phyloP scores from a whole-genome alignment of 2,888 invertebrate species.

The Zygaena filipendulae region DNA sequence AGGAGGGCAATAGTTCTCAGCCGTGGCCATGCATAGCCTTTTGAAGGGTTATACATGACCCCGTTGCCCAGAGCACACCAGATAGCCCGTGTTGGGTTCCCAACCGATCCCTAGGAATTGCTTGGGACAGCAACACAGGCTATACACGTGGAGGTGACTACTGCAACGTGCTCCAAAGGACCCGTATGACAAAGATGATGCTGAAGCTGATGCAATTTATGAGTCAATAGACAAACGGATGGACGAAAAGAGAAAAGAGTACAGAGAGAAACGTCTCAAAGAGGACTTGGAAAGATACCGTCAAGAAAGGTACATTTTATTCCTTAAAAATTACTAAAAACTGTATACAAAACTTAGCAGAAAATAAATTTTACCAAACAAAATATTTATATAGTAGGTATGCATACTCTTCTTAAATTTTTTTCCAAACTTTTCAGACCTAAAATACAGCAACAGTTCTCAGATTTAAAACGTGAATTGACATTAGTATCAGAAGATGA shows the following conservation, averaged over 20 bases:
- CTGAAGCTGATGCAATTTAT: slow-evolving; percentile 99
- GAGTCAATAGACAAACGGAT: slow-evolving; percentile 98
- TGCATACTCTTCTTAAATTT: neutral
- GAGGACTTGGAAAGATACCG: slow-evolving; percentile 97
- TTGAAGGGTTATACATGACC: no score
- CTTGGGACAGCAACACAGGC: no score
- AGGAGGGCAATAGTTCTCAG: no score
- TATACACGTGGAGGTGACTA: no score
- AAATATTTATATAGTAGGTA: neutral
- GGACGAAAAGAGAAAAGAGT: slow-evolving; percentile 98
- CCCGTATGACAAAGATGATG: slow-evolving; percentile 99
- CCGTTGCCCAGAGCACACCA: no score
- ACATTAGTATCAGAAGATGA: slow-evolving; percentile 89
- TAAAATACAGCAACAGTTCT: slow-evolving; percentile 99
- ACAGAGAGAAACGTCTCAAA: slow-evolving; percentile 86
- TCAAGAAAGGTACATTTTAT: slow-evolving; percentile 80
- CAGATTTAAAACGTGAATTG: slow-evolving; percentile 92
- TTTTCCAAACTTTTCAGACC: slow-evolving; percentile 77
- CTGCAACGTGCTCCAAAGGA: slow-evolving; percentile 73
- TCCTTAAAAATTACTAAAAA: no score
- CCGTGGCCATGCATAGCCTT: no score
- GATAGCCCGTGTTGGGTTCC: no score
- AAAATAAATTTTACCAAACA: slow-evolving; percentile 1
- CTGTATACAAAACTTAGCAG: neutral
- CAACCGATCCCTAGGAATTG: no score